Conservation (phyloP, 2,797 vertebrate genomes). For the Denticeps clupeoides region DNA sequence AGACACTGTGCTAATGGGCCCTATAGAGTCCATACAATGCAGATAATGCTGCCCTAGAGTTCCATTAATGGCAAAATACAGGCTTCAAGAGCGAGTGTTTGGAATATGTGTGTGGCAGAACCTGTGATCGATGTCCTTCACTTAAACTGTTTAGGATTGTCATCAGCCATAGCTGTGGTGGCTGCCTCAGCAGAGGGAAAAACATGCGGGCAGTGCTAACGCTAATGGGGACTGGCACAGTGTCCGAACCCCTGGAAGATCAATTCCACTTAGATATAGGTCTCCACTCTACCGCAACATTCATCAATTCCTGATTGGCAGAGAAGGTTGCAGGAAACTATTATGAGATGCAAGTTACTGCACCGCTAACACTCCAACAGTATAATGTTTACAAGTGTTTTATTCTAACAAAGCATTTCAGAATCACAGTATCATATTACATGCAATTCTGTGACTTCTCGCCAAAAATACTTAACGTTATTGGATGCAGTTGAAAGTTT, state of each 20-base stretch:
- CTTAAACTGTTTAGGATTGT: conserved; percentile 47
- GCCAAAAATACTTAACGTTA: too few relatives aligned
- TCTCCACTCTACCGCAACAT: conserved; percentile 37
- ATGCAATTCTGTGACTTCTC: too few relatives aligned
- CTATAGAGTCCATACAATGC: too few relatives aligned
- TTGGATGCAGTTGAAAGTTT: too few relatives aligned
- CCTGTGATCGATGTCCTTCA: conserved; percentile 53
- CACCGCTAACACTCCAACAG: too few relatives aligned
- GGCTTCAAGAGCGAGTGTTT: conserved; percentile 10
- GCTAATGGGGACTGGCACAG: conserved; percentile 46
- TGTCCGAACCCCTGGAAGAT: conserved; percentile 32
- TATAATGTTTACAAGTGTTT: too few relatives aligned
- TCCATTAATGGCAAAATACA: too few relatives aligned
- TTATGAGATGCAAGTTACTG: conserved; percentile 8
- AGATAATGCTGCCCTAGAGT: too few relatives aligned
- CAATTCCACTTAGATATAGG: conserved; percentile 40
- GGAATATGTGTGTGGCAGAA: conserved; percentile 33
- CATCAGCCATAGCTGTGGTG: too few relatives aligned
- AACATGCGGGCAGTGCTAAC: conserved; percentile 33
- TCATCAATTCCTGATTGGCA: conserved; percentile 46
- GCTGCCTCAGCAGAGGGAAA: conserved; percentile 27
- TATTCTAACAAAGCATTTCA: too few relatives aligned
- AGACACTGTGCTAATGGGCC: too few relatives aligned
- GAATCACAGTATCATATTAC: too few relatives aligned
- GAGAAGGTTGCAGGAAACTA: conserved; percentile 20